A percentile compares a stretch with the other conserved stretches of the same genome.
Conservation (phyloP, 2,113 vertebrate genomes). For the Aphyosemion australe region DNA sequence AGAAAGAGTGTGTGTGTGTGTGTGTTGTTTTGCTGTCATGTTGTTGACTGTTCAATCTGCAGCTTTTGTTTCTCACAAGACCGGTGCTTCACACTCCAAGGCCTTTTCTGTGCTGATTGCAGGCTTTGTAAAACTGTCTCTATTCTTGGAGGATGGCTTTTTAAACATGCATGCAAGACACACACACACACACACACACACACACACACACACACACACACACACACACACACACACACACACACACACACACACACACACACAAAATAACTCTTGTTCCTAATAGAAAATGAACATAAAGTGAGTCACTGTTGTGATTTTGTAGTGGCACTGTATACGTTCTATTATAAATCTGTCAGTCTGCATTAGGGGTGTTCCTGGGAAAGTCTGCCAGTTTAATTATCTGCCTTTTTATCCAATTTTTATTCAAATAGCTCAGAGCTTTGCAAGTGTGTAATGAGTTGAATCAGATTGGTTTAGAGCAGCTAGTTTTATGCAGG, state of each 20-base stretch:
- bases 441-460: slow-evolving; percentile 19
- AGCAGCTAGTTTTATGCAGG: slow-evolving; percentile 19
- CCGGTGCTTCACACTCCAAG: slow-evolving; percentile 41
- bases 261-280: slow-evolving; percentile 58
- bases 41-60: slow-evolving; percentile 20
- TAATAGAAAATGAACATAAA: slow-evolving; percentile 35
- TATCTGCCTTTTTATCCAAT: slow-evolving; percentile 20
- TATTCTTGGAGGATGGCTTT: slow-evolving; percentile 41
- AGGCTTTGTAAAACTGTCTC: slow-evolving; percentile 46
- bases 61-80: slow-evolving; percentile 8
- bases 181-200: neutral
- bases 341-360: slow-evolving; percentile 53
- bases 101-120: slow-evolving; percentile 40
- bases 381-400: slow-evolving; percentile 24
- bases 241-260: neutral
- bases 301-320: slow-evolving; percentile 38
- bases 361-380: slow-evolving; percentile 34
- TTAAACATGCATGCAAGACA: slow-evolving; percentile 32
- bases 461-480: slow-evolving; percentile 44
- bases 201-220: no score
- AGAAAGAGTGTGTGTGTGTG: no score
- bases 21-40: slow-evolving; percentile 18
- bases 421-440: slow-evolving; percentile 42
- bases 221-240: no score
- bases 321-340: slow-evolving; percentile 11